Base-by-base conservation (phyloP, 2,113 vertebrate species). In the Pygoscelis adeliae region DNA sequence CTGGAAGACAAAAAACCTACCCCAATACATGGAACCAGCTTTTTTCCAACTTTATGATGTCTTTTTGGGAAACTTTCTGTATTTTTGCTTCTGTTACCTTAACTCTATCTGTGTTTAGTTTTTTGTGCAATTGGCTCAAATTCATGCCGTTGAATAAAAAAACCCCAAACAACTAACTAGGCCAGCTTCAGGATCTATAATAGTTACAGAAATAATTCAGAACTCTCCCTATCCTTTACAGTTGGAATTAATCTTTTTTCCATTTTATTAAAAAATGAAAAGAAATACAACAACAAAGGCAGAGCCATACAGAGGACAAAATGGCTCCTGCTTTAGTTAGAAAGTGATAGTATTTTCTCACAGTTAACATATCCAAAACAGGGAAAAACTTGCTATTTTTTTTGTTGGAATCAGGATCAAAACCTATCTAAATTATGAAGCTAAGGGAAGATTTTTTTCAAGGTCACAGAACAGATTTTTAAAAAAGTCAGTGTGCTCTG, bases 371-470 rank as follows among this genome's bases (percentile, higher is more conserved):
- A 72, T 13, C 47, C 40, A 70, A 63, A 91, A 50, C 17, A 3
- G 22, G 19, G 46, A 14, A 47, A 90, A 92, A 62, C 30, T 80
- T 79, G 7, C 27, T 87, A 77, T 87, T 76, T 83, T 81, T 89
- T 79, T 56, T 83, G 8, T 55, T 96, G 67, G 46, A 76, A 73
- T 80, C 58, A 59, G 76, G 42, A 83, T 94, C 63, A 94, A 90
- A 80, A 97, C 29, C 62, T 79, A 38, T 82, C 80, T 89, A 70
- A 84, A 90, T 96, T 94, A 79, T 89, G 78, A 96, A 97, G 80
- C 19, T 72, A 91, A 92, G n/a, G 40, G 15, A 71, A 79, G 16
- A 56, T 15, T 32, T 58, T 81, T 73, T 70, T 19, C 36, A 70
- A 70, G 56, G 40, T 44, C n/a, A 36, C 11, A 59, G 21, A 58